phyloP scores from a whole-genome alignment of 2,888 invertebrate species.

The Chalcis sispes region DNA sequence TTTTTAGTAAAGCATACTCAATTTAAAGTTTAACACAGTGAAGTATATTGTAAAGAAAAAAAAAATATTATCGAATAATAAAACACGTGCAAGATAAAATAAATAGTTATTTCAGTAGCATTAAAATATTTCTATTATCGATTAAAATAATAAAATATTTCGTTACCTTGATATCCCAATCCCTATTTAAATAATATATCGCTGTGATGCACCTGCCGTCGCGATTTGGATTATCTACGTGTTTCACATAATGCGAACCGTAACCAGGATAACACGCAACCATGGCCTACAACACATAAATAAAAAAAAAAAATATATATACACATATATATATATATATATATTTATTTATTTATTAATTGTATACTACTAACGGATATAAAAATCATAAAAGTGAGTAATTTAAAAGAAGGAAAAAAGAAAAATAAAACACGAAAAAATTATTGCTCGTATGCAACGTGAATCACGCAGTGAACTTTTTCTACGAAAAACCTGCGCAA shows the following conservation, averaged over 20 bases:
- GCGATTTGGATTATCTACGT: constrained; percentile 97
- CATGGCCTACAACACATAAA: constrained; percentile 88
- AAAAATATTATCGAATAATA: neutral
- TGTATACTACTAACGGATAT: too few species aligned
- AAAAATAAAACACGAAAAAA: too few species aligned
- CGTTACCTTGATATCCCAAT: constrained; percentile 90
- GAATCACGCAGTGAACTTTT: too few species aligned
- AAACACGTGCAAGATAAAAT: neutral
- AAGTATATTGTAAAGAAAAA: neutral
- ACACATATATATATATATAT: too few species aligned
- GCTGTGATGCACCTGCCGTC: constrained; percentile 98
- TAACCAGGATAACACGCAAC: constrained; percentile 98
- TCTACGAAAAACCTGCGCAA: too few species aligned
- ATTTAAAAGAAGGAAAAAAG: too few species aligned
- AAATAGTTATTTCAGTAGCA: neutral
- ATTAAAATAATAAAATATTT: neutral
- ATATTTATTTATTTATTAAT: too few species aligned
- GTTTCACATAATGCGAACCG: constrained; percentile 96
- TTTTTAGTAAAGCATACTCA: too few species aligned
- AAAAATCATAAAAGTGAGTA: too few species aligned
- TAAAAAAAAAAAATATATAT: too few species aligned
- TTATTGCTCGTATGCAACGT: too few species aligned
- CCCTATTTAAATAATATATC: constrained; percentile 96
- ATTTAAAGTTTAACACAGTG: neutral
- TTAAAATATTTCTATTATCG: too few species aligned